Percentiles rank a stretch among this genome's conserved stretches.
phyloP scores from a whole-genome alignment of 2,113 vertebrate genomes.

The Geococcyx californianus region DNA sequence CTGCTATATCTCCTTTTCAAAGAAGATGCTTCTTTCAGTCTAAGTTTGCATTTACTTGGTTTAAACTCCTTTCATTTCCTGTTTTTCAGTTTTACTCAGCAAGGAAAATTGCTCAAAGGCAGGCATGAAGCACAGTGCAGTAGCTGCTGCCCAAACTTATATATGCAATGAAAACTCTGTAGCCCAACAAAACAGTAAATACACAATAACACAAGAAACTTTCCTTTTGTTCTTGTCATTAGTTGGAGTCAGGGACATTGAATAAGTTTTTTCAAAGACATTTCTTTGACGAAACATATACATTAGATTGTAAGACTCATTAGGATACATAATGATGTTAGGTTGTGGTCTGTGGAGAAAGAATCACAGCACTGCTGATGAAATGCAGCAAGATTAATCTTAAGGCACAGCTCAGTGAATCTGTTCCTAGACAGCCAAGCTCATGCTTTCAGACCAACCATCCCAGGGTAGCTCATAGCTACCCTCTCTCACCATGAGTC shows the following conservation, averaged over 20 bases:
- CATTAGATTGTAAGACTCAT: background rate
- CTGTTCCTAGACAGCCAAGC: background rate
- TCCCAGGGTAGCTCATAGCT: background rate
- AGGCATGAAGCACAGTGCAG: background rate
- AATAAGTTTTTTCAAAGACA: background rate
- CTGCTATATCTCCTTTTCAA: background rate
- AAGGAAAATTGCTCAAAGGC: background rate
- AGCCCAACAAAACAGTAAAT: background rate
- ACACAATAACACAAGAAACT: background rate
- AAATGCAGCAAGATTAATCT: background rate
- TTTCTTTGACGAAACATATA: background rate
- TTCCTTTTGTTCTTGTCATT: background rate
- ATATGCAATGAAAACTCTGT: background rate
- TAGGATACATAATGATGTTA: rapidly evolving
- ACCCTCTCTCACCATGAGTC: background rate
- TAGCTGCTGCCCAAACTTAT: background rate
- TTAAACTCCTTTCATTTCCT: background rate
- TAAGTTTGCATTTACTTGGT: background rate
- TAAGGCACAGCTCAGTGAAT: background rate
- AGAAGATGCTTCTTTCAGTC: background rate
- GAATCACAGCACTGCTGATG: background rate
- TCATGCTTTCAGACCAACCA: background rate
- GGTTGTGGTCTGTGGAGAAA: background rate
- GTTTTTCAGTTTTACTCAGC: background rate
- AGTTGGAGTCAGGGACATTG: background rate